Conservation (phyloP, 2,113 vertebrate species). For the Okapia johnstoni region DNA sequence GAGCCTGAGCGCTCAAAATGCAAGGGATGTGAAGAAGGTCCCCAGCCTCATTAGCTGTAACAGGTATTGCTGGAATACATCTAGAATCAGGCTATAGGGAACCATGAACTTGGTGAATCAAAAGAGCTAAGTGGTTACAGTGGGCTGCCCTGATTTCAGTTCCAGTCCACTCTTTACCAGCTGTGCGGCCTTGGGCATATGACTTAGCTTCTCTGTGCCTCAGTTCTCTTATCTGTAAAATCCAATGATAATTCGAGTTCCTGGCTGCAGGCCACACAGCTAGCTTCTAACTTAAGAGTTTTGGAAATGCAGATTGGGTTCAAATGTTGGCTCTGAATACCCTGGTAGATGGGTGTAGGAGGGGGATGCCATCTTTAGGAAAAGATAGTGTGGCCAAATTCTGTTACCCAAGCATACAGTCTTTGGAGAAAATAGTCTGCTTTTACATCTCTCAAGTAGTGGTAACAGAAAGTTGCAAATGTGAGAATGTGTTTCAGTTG, state of each 20-base stretch:
- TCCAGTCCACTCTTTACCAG: not conserved
- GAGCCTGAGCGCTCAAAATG: not conserved
- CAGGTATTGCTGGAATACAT: not conserved
- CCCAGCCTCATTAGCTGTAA: not conserved
- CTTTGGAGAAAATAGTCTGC: not conserved
- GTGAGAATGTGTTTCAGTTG: not conserved
- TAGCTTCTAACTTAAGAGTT: not conserved
- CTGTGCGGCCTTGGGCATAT: not conserved
- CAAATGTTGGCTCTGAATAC: not conserved
- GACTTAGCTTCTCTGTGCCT: not conserved
- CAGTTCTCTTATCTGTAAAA: not conserved
- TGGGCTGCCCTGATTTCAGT: not conserved
- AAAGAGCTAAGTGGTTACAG: not conserved
- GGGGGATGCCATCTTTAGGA: not conserved
- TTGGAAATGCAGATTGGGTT: not conserved
- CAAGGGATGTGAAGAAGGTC: not conserved
- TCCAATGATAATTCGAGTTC: not conserved
- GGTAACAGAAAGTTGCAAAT: not conserved
- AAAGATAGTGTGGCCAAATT: not conserved
- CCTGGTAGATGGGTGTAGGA: not conserved
- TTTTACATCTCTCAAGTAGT: not conserved
- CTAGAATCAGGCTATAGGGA: not conserved
- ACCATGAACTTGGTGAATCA: not conserved
- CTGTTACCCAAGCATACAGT: not conserved
- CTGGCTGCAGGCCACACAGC: not conserved